phyloP scores from a whole-genome alignment of 2,113 vertebrate species.

The Accipiter virgatus region DNA sequence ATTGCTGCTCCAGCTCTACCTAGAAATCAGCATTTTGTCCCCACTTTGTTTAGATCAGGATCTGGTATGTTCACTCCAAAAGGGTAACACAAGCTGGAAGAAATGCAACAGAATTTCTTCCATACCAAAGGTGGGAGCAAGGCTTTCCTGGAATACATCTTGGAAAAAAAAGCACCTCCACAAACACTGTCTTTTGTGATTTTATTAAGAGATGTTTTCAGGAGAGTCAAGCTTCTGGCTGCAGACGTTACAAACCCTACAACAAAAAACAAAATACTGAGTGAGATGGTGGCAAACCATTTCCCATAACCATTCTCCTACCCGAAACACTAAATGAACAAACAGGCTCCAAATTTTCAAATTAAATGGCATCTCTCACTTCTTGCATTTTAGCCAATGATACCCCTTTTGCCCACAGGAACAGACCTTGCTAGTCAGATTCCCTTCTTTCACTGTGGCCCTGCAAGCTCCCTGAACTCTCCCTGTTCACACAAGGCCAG shows the following conservation, averaged over 20 bases:
- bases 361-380: neutral
- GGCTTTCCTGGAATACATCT: neutral
- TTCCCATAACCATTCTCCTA: neutral
- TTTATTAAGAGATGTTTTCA: slow-evolving; percentile 75
- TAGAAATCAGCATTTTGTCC: neutral
- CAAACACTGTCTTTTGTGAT: slow-evolving; percentile 52
- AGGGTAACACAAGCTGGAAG: neutral
- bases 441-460: neutral
- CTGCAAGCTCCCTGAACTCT: neutral
- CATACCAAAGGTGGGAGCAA: neutral
- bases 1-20: neutral
- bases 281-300: neutral
- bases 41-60: neutral
- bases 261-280: slow-evolving; percentile 24
- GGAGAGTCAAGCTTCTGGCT: slow-evolving; percentile 48
- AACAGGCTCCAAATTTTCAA: neutral
- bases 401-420: neutral
- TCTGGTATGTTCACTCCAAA: neutral
- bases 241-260: slow-evolving; percentile 62
- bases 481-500: too few relatives aligned
- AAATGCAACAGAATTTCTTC: neutral
- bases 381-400: neutral
- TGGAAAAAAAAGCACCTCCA: neutral
- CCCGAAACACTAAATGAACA: neutral
- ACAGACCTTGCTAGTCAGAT: neutral